A percentile compares a stretch with the other conserved stretches of the same genome.
Evolutionary conservation across 2,113 vertebrate genomes (phyloP).

Genomic region (Takifugu flavidus): DNA sequence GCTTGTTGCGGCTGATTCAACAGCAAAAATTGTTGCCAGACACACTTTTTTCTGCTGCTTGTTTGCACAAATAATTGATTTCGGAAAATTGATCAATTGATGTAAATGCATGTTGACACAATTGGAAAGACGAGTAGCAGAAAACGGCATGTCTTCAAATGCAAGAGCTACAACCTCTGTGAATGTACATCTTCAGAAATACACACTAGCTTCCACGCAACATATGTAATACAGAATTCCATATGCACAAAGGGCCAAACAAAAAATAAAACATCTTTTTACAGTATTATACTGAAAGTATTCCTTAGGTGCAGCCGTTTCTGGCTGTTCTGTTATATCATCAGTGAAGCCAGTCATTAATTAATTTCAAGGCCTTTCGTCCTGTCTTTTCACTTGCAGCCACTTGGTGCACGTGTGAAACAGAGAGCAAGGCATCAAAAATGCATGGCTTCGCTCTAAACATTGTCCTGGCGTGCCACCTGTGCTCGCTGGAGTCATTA

Average conservation of each 20-base stretch:
- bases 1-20: neutral
- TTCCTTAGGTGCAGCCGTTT: neutral
- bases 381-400: slow-evolving; percentile 19
- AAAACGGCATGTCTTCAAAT: no score
- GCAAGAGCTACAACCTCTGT: no score
- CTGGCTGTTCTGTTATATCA: slow-evolving; percentile 9
- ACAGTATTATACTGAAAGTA: no score
- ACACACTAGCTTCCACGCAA: no score
- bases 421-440: slow-evolving; percentile 62
- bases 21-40: no score
- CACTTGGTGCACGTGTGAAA: slow-evolving; percentile 18
- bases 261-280: no score
- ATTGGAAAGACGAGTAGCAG: no score
- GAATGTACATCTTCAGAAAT: no score
- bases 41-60: slow-evolving; percentile 16
- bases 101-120: no score
- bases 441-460: slow-evolving; percentile 68
- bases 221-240: no score
- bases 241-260: no score
- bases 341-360: no score
- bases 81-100: slow-evolving; percentile 15
- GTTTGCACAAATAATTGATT: slow-evolving; percentile 47
- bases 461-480: slow-evolving; percentile 75
- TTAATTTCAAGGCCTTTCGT: slow-evolving; percentile 5
- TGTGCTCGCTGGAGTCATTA: slow-evolving; percentile 86